Evolutionary conservation across 1,140 invertebrate genomes (phyloP), one percentile per base, ranked within the genome.

Genomic region (Hylaeus anthracinus): DNA sequence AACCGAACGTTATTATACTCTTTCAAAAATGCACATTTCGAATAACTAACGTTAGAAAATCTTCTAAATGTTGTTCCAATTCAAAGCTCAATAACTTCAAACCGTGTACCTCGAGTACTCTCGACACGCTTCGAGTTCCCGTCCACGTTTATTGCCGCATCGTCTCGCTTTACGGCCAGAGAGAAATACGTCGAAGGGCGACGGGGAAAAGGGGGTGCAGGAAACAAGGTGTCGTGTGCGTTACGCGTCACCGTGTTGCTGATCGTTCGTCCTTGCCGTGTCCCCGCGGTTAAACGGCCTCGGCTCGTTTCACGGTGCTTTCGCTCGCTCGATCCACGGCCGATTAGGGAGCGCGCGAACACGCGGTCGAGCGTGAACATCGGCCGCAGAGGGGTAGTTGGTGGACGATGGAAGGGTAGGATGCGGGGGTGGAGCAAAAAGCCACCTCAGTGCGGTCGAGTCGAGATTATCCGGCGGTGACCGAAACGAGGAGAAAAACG

Each of bases 271-370:
- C 43, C 37, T 65, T 56, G 48, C 45, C 43, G 51, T 39, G 37
- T 10, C 45, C 51, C 51, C 51, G 51, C 51, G 51, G 51, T 51
- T 51, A 51, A 51, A 51, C 51, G 51, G 6, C 6, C 51, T 3
- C 53, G 43, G 58, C 41, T 82, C 71, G 67, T 87, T 83, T 86
- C 81, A 77, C 72, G 75, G 72, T 76, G 41, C 63, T 69, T 67
- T 51, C 56, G 72, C 55, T 60, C 51, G 72, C 60, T 43, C 53
- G 70, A 79, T 75, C 43, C 63, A 51, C 69, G 66, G 48, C 5
- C 72, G 65, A 86, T 86, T 76, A 79, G 79, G 48, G 14, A 43
- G 39, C 77, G 41, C 51, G 51, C 5, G n/a, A 82, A 74, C 61
- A 60, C 9, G 65, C 73, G 60, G 55, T 82, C 58, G 53, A 65